These are phyloP conservation scores for Sthenelais limicola DNA, from an alignment of 2,888 invertebrate genomes.

Conservation along the genomic window DNA sequence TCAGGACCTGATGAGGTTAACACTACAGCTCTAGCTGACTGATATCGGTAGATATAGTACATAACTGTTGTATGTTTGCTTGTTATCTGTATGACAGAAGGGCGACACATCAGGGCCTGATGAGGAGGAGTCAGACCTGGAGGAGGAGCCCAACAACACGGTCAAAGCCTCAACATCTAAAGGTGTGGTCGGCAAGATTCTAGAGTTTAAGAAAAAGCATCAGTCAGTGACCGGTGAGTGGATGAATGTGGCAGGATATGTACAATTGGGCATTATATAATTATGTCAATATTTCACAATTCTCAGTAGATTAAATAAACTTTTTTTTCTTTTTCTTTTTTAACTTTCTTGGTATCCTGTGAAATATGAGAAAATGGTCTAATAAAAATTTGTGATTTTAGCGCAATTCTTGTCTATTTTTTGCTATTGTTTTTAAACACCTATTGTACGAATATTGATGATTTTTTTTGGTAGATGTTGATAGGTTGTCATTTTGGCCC, in stretches of 20 bases:
- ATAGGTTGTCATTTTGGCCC: too few relatives aligned
- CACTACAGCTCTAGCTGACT: too few relatives aligned
- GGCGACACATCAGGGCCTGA: constrained; percentile 12
- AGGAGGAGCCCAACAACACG: background rate
- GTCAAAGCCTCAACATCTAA: background rate
- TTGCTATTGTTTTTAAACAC: too few relatives aligned
- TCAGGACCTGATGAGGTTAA: constrained; percentile 16
- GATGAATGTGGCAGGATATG: background rate
- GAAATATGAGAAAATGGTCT: too few relatives aligned
- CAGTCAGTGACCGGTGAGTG: constrained; percentile 10
- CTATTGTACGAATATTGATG: too few relatives aligned
- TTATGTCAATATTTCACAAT: too few relatives aligned
- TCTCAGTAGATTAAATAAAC: background rate
- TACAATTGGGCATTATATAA: background rate
- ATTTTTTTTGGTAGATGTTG: too few relatives aligned
- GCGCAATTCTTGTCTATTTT: too few relatives aligned
- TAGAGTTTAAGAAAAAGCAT: constrained; percentile 47
- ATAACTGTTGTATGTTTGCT: background rate
- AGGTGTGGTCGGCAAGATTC: constrained; percentile 44
- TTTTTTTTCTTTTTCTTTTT: too few relatives aligned
- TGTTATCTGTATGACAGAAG: background rate
- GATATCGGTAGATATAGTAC: background rate
- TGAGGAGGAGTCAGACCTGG: constrained; percentile 11
- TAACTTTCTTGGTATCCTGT: too few relatives aligned
- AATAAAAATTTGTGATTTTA: too few relatives aligned